Percentiles rank a stretch among this genome's conserved stretches.
Evolutionary conservation across 2,888 invertebrate genomes (phyloP).

Genomic region (Amblyjoppa fuscipennis): DNA sequence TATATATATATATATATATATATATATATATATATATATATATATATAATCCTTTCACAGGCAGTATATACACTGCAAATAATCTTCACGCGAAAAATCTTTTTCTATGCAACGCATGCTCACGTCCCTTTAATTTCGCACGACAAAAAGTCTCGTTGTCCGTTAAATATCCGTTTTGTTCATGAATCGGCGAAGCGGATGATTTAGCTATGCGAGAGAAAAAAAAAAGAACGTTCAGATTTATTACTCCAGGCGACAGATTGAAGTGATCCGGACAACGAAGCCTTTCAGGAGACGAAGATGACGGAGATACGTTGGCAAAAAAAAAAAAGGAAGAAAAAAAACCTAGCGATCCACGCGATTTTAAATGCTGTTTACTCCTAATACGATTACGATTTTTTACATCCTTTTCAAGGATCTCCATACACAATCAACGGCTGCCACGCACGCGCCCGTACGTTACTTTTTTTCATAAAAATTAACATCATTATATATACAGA

Average conservation of each 20-base stretch:
- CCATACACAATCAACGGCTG: conserved; percentile 48
- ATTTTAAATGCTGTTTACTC: conserved; percentile 74
- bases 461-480: conserved; percentile 7
- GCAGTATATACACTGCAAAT: conserved; percentile 48
- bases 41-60: conserved; percentile 45
- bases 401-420: conserved; percentile 82
- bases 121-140: not conserved
- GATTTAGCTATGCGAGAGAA: not conserved
- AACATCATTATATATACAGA: conserved; percentile 54
- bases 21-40: conserved; percentile 43
- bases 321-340: conserved; percentile 3
- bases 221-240: not conserved
- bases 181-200: not conserved
- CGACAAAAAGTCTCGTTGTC: conserved; percentile 1
- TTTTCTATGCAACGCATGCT: conserved; percentile 22
- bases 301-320: conserved; percentile 8
- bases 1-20: conserved; percentile 31
- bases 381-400: conserved; percentile 71
- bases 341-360: conserved; percentile 71
- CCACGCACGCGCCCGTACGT: conserved; percentile 43
- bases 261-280: conserved; percentile 19
- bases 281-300: conserved; percentile 17
- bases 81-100: conserved; percentile 24
- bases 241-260: conserved; percentile 2
- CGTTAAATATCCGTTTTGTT: not conserved